Conservation (phyloP, 2,797 vertebrate genomes). For the Urophycis tenuis region DNA sequence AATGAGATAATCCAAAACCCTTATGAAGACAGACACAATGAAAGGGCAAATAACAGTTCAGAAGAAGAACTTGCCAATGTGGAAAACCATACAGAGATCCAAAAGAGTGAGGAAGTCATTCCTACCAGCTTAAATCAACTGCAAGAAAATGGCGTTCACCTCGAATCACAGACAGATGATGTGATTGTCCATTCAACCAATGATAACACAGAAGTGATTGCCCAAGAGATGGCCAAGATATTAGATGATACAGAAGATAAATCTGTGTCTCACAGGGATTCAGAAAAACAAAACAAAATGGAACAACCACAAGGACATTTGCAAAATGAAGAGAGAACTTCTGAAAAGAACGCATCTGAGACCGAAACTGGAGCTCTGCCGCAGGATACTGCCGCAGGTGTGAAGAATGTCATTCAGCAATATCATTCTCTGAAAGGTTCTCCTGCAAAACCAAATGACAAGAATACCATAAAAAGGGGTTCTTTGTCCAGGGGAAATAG, state of each 20-base stretch:
- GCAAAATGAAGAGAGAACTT: conserved; percentile 1
- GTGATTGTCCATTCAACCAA: conserved; percentile 21
- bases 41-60: background rate
- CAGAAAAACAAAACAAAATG: conserved; percentile 22
- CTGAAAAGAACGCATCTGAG: conserved; percentile 21
- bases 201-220: conserved; percentile 16
- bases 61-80: conserved; percentile 9
- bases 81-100: conserved; percentile 25
- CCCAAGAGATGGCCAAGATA: conserved; percentile 22
- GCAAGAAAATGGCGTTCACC: background rate
- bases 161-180: conserved; percentile 23
- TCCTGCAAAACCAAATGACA: conserved; percentile 46
- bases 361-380: conserved; percentile 9
- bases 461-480: conserved; percentile 52
- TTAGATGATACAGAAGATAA: conserved; percentile 9
- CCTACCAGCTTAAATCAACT: conserved; percentile 14
- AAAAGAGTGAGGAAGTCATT: conserved; percentile 7
- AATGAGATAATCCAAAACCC: conserved; percentile 26
- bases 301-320: background rate
- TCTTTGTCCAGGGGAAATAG: conserved; percentile 70
- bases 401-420: conserved; percentile 39
- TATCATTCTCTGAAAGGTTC: conserved; percentile 36
- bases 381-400: conserved; percentile 15
- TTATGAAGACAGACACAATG: conserved; percentile 11
- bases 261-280: conserved; percentile 6